Evolutionary conservation across 2,113 vertebrate genomes (phyloP).

Genomic region (Melozone crissalis): DNA sequence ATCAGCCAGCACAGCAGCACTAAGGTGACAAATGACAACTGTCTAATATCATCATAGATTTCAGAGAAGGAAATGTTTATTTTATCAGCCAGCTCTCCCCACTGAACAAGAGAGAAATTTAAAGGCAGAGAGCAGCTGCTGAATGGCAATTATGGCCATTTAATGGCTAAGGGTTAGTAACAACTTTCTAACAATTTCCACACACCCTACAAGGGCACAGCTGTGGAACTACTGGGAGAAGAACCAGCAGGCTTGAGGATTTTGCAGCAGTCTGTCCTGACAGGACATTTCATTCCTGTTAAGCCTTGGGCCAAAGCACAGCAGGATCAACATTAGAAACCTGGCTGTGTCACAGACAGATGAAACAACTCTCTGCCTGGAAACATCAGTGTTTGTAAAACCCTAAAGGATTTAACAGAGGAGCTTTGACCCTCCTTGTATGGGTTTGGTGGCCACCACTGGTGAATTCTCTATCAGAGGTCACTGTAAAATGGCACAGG

Average conservation of each 20-base stretch:
- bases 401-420: background rate
- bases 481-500: accelerated
- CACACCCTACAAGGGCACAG: background rate
- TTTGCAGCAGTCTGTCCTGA: background rate
- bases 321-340: background rate
- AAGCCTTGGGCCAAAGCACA: background rate
- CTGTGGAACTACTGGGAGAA: background rate
- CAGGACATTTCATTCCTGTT: background rate
- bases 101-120: background rate
- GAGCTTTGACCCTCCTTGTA: background rate
- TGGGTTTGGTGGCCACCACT: accelerated
- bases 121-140: background rate
- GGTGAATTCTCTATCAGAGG: background rate
- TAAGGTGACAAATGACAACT: background rate
- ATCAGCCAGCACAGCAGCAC: background rate
- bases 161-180: background rate
- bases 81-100: background rate
- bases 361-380: background rate
- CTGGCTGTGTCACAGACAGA: background rate
- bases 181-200: background rate
- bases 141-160: background rate
- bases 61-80: background rate
- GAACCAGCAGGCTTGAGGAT: background rate
- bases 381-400: background rate
- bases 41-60: background rate